These are phyloP conservation scores for Terrapene triunguis DNA, from an alignment of 2,113 vertebrate genomes.

Conservation along the genomic window DNA sequence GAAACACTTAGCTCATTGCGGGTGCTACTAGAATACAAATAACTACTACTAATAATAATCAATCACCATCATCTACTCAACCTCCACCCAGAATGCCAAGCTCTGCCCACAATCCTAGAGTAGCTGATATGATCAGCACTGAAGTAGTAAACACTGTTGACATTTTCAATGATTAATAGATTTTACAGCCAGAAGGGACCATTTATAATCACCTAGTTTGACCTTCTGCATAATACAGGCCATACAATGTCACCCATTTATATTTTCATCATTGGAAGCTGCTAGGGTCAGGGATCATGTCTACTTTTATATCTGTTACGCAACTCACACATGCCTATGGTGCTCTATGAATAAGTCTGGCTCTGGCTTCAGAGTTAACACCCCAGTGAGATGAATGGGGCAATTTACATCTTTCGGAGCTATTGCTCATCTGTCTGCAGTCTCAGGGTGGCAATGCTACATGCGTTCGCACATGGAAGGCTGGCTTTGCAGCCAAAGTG, in stretches of 20 bases:
- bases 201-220: not conserved
- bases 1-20: not conserved
- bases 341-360: not conserved
- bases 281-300: not conserved
- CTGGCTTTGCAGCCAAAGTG: not conserved
- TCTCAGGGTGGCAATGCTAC: not conserved
- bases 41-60: not conserved
- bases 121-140: not conserved
- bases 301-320: not conserved
- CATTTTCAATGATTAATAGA: not conserved
- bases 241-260: not conserved
- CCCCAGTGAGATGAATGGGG: not conserved
- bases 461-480: not conserved
- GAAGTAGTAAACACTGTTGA: not conserved
- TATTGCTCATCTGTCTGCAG: not conserved
- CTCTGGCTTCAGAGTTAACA: accelerated
- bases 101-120: not conserved
- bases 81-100: not conserved
- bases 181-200: not conserved
- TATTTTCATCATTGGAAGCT: not conserved
- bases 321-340: not conserved
- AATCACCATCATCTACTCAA: not conserved
- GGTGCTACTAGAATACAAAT: not conserved
- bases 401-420: not conserved
- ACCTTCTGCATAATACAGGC: not conserved